Base-by-base conservation (phyloP, 35 echinoderm and acorn worm genomes). In the Apostichopus parvimensis region DNA sequence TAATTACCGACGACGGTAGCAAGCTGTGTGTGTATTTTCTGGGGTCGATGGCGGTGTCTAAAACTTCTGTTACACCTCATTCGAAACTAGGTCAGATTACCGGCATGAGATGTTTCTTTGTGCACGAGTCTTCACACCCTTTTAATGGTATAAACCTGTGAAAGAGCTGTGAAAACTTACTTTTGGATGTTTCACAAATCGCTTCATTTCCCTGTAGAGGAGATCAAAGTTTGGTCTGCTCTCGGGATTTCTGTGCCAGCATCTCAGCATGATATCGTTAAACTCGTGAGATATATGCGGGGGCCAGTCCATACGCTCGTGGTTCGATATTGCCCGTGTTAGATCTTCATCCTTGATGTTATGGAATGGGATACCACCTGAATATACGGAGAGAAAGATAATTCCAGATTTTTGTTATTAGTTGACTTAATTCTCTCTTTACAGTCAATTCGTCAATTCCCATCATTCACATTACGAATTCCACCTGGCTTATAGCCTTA, bases 171-270 rank as follows among this genome's bases (percentile, higher is more conserved):
- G 7, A 61, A 8, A 34, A 12, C 57, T 22, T 72, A 94, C 93
- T 79, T 94, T 94, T 21, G 87, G 26, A 28, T 79, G 52, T 54
- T 87, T 90, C 71, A 96, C 91, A 21, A 96, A 90, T 53, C 89
- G 87, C 57, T 99, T 99, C 77, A 96, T 82, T 83, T 96, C 93
- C 34, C 89, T 94, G 78, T 65, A 79, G 53, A 99, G 88, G 6
- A 96, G 77, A 28, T 99, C 95, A 91, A 99, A 96, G 45, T 91
- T 87, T 12, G 95, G 97, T 77, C 95, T 92, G 81, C 97, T 99
- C 53, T 96, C 97, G 4, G 97, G 97, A 78, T 91, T 79, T 18
- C 97, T 84, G 84, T 99, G 97, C 97, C 97, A 99, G 90, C 97
- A 99, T 18, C 97, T 79, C 12, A 99, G 55, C 94, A 99, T 96